A percentile compares a stretch with the other conserved stretches of the same genome.
phyloP scores from a whole-genome alignment of 2,113 vertebrate species.

The Monarcha castaneiventris region DNA sequence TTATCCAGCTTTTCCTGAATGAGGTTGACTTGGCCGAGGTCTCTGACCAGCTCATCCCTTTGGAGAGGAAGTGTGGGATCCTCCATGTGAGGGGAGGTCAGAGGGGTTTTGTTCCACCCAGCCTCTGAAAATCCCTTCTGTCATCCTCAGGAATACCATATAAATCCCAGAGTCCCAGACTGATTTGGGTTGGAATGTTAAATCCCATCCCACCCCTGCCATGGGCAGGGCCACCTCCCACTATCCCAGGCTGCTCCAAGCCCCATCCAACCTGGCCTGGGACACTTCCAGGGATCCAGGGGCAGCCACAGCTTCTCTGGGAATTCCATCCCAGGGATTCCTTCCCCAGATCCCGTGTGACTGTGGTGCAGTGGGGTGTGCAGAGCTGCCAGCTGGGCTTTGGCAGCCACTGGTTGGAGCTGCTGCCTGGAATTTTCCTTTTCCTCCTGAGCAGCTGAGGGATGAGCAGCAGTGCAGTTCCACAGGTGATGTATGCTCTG shows the following conservation, averaged over 20 bases:
- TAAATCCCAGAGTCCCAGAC: background rate
- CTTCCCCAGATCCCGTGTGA: background rate
- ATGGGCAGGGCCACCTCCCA: background rate
- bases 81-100: fast-evolving
- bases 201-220: background rate
- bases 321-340: background rate
- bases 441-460: background rate
- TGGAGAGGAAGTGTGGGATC: background rate
- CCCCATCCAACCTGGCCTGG: background rate
- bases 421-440: background rate
- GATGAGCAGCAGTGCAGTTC: background rate
- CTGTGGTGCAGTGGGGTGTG: background rate
- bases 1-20: background rate
- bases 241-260: background rate
- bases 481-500: background rate
- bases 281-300: background rate
- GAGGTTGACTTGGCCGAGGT: fast-evolving
- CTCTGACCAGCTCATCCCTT: background rate
- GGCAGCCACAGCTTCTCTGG: background rate
- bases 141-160: background rate
- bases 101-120: background rate
- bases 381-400: background rate
- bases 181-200: background rate
- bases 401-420: background rate
- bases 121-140: background rate